These are phyloP conservation scores for Sebastes iracundus DNA, from an alignment of 2,797 vertebrate species.

Conservation along the genomic window DNA sequence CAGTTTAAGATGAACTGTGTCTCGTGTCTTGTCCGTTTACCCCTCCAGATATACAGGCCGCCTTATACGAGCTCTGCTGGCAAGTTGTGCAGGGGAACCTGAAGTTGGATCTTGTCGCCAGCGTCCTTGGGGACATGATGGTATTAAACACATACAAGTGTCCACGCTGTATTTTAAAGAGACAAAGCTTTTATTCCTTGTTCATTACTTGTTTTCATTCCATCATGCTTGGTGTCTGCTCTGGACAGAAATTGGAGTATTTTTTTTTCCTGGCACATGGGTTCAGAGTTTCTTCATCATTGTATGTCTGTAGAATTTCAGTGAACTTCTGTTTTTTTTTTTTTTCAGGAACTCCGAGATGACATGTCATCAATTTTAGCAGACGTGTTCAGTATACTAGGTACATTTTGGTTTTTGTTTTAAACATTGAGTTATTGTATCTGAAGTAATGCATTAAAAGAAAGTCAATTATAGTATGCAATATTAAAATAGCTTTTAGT, in stretches of 20 bases:
- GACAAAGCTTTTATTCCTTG: neutral
- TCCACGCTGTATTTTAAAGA: neutral
- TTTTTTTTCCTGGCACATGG: neutral
- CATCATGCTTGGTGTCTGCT: neutral
- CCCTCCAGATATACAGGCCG: slow-evolving; percentile 90
- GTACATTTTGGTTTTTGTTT: slow-evolving; percentile 71
- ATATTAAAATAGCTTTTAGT: neutral
- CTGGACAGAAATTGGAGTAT: neutral
- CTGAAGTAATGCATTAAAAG: neutral
- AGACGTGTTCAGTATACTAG: slow-evolving; percentile 97
- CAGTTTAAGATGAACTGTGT: neutral
- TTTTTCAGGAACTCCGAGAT: slow-evolving; percentile 90
- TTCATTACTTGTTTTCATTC: neutral
- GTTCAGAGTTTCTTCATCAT: neutral
- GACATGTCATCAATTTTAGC: slow-evolving; percentile 98
- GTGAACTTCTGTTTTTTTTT: slow-evolving; percentile 26
- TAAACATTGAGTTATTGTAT: neutral
- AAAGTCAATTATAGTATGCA: neutral
- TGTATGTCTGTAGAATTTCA: neutral
- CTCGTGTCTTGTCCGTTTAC: slow-evolving; percentile 19
- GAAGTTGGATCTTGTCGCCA: slow-evolving; percentile 92
- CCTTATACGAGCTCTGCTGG: slow-evolving; percentile 94
- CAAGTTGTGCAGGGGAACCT: slow-evolving; percentile 94
- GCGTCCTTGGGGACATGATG: slow-evolving; percentile 92
- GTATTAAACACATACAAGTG: slow-evolving; percentile 73